These are phyloP conservation scores for Indicator maculatus DNA, from an alignment of 2,113 vertebrate species.

Conservation along the genomic window DNA sequence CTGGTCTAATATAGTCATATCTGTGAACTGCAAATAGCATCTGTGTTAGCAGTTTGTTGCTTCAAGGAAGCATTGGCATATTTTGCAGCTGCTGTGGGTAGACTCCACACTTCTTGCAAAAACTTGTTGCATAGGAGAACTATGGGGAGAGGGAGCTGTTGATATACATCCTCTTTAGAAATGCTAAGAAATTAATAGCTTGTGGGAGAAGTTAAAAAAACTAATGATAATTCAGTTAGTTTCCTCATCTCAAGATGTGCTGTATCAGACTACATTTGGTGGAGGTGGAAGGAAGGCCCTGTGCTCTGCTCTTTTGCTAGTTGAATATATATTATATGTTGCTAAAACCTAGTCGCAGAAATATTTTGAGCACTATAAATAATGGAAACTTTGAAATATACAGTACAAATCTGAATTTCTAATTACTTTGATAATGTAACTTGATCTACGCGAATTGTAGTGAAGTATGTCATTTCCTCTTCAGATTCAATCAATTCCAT, in stretches of 20 bases:
- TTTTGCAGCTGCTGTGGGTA: rapidly evolving
- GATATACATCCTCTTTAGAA: not conserved
- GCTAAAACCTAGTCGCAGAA: not conserved
- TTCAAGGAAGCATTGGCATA: not conserved
- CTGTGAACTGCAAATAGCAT: not conserved
- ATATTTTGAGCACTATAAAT: not conserved
- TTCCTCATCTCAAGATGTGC: not conserved
- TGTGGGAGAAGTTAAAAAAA: not conserved
- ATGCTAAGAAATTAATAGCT: not conserved
- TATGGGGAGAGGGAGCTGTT: not conserved
- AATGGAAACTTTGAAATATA: not conserved
- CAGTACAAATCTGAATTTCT: not conserved
- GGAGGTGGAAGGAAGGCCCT: not conserved
- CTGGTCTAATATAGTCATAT: rapidly evolving
- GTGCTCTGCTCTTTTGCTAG: not conserved
- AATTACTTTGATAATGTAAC: not conserved
- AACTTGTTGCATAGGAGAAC: not conserved
- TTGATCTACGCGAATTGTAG: not conserved
- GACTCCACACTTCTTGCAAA: not conserved
- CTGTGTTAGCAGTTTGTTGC: rapidly evolving
- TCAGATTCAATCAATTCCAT: not conserved
- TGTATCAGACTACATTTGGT: not conserved
- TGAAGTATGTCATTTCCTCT: not conserved
- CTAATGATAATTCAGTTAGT: not conserved
- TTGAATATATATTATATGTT: not conserved